Base-by-base conservation (phyloP, 2,888 invertebrate genomes). In the Drosophila nigricruria region DNA sequence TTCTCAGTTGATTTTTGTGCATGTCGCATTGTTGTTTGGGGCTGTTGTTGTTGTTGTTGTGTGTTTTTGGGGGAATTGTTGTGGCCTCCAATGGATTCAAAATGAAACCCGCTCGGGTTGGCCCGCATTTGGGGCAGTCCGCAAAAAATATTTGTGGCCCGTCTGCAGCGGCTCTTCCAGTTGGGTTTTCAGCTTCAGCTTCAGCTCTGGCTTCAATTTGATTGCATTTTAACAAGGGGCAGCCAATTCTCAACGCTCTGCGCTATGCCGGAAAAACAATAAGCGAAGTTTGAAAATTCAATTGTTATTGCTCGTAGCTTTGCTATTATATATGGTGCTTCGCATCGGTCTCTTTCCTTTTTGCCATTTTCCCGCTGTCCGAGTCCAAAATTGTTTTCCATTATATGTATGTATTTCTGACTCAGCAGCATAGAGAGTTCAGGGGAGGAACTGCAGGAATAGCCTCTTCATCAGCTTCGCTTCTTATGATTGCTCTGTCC, bases 201-300 rank as follows among this genome's bases (percentile, higher is more conserved):
- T 36, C 45, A 20, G 56, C 47, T 10, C 5, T n/a, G 9, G 47
- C 79, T 72, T 72, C 78, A 82, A 89, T 86, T 88, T 83, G 89
- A 83, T 83, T 83, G 83, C 87, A 88, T 86, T 83, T 83, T 88
- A 83, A 88, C 89, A 86, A 86, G 81, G 77, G 81, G 59, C 62
- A 77, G 88, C 82, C 83, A 88, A 83, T 88, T 88, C 49, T 82
- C 75, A 30, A 18, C 71, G 62, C 54, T 47, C 83, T 16, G 4
- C 45, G 45, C 45, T 62, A 56, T 63, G 69, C 64, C 78, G 82
- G 70, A 82, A 82, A 83, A 83, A 88, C 83, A 83, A 83, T 88
- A 83, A 84, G 87, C 83, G 75, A 79, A 86, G 69, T 84, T 86
- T 84, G 86, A 79, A 86, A 88, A 86, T 86, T 88, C 88, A 88